Percentiles rank a stretch among this genome's conserved stretches.
These are phyloP conservation scores for Ostrea edulis DNA, from an alignment of 1,140 invertebrate genomes.

Conservation along the genomic window DNA sequence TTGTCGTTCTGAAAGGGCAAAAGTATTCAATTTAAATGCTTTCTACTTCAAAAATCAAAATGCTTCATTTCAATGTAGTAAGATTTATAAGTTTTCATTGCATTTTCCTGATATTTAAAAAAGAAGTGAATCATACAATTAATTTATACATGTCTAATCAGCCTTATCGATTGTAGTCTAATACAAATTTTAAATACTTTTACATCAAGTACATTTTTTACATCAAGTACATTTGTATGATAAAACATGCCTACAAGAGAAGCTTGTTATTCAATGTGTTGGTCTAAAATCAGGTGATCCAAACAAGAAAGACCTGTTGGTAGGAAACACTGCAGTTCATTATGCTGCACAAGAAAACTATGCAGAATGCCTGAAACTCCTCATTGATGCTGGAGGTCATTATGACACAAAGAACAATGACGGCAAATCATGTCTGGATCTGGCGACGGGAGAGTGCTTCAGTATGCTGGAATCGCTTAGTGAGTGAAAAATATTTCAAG, in stretches of 20 bases:
- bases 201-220: too few relatives aligned
- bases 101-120: background rate
- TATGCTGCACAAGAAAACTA: conserved; percentile 83
- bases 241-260: too few relatives aligned
- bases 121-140: too few relatives aligned
- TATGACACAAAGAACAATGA: conserved; percentile 65
- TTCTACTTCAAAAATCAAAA: background rate
- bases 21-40: too few relatives aligned
- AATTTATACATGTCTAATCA: too few relatives aligned
- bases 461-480: conserved; percentile 63
- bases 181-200: too few relatives aligned
- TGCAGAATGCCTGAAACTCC: conserved; percentile 65
- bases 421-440: conserved; percentile 64
- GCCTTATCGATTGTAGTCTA: too few relatives aligned
- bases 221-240: too few relatives aligned
- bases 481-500: conserved; percentile 52
- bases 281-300: conserved; percentile 64
- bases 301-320: conserved; percentile 67
- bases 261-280: too few relatives aligned
- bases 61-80: background rate
- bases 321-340: conserved; percentile 91
- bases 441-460: conserved; percentile 62
- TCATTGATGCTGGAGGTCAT: conserved; percentile 66
- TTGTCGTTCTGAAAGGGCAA: too few relatives aligned
- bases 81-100: background rate